Evolutionary conservation across 2,797 vertebrate genomes (phyloP).

Genomic region (Karalla daura): DNA sequence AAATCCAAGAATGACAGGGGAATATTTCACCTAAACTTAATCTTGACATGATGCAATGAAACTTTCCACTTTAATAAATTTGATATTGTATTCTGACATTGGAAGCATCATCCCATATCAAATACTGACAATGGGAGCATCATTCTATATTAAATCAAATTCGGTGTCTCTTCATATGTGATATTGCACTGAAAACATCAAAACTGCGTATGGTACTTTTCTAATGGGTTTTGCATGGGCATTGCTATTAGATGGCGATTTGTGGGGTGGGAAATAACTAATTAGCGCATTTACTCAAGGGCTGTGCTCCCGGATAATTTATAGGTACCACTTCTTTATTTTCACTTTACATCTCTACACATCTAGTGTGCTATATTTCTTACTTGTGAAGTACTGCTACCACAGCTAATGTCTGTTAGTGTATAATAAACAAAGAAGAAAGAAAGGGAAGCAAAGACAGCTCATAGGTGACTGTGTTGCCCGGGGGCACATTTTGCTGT

Average conservation of each 20-base stretch:
- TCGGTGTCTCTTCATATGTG: conserved; percentile 2
- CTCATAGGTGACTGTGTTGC: conserved; percentile 25
- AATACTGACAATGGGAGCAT: conserved; percentile 15
- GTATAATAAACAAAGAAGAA: neutral
- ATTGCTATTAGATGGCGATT: neutral
- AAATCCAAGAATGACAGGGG: conserved; percentile 15
- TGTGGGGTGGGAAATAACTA: neutral
- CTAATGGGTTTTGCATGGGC: neutral
- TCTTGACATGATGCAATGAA: conserved; percentile 33
- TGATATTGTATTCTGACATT: conserved; percentile 18
- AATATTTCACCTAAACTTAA: conserved; percentile 31
- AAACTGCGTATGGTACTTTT: conserved; percentile 1
- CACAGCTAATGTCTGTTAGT: no score
- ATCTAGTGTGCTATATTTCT: no score
- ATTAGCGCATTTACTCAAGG: neutral
- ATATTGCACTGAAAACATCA: conserved; percentile 4
- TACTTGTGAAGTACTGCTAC: no score
- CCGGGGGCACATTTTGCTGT: conserved; percentile 36
- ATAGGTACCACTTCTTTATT: no score
- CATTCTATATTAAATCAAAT: conserved; percentile 7
- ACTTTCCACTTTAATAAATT: conserved; percentile 31
- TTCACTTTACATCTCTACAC: no score
- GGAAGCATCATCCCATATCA: conserved; percentile 14
- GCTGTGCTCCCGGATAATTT: neutral
- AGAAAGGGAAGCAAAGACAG: neutral